phyloP scores from a whole-genome alignment of 2,113 vertebrate species.

The Hystrix brachyura region DNA sequence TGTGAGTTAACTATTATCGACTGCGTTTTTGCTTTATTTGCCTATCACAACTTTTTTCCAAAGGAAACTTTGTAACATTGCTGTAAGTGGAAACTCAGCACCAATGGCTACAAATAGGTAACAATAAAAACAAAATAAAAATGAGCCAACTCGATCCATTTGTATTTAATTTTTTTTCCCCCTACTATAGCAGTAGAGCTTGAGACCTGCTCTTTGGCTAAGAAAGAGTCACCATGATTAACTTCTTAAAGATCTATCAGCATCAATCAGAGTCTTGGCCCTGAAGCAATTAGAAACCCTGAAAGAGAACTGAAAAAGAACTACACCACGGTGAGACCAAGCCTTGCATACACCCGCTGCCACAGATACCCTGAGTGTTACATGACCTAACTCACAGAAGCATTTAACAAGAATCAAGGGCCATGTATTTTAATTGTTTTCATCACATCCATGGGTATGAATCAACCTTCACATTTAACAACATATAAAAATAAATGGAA shows the following conservation, averaged over 20 bases:
- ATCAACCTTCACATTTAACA: not conserved
- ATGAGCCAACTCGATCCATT: not conserved
- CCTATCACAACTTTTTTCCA: not conserved
- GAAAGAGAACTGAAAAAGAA: not conserved
- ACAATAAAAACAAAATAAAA: constrained; percentile 36
- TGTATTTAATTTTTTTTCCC: not conserved
- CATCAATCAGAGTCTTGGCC: not conserved
- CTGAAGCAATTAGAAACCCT: not conserved
- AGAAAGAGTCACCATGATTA: not conserved
- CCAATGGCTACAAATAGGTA: not conserved
- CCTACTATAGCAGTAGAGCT: not conserved
- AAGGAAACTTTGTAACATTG: not conserved
- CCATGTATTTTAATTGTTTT: not conserved
- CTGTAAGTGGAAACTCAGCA: not conserved
- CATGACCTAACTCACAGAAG: not conserved
- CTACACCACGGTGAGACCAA: not conserved
- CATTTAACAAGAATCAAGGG: not conserved
- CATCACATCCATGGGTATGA: not conserved
- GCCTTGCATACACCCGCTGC: not conserved
- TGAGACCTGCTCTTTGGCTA: not conserved
- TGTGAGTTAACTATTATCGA: not conserved
- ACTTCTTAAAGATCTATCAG: not conserved
- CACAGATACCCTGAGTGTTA: not conserved
- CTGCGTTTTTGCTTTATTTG: not conserved
- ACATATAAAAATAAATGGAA: not conserved